Evolutionary conservation across 2,113 vertebrate species (phyloP).

Genomic region (Pao palembangensis): DNA sequence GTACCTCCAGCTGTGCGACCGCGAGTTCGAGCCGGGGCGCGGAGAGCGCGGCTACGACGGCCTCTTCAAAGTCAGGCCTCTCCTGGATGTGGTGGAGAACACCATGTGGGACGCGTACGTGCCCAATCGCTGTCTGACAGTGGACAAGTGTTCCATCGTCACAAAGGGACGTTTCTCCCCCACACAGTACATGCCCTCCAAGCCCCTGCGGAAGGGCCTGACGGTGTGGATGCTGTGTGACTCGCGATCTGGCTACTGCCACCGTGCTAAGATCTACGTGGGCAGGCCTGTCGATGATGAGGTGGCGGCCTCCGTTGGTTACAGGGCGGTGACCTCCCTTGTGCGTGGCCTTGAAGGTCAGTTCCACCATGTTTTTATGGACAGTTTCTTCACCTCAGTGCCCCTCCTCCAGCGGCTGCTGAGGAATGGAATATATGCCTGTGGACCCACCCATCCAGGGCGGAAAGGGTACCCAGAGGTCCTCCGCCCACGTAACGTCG

Average conservation of each 20-base stretch:
- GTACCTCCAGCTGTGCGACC: conserved; percentile 78
- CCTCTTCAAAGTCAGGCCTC: conserved; percentile 78
- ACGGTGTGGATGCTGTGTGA: conserved; percentile 83
- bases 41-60: conserved; percentile 78
- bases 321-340: conserved; percentile 71
- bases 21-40: conserved; percentile 69
- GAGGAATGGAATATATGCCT: conserved; percentile 74
- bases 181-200: conserved; percentile 78
- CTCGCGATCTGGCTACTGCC: conserved; percentile 79
- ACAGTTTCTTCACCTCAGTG: conserved; percentile 80
- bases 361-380: conserved; percentile 78
- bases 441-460: conserved; percentile 72
- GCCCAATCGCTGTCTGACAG: conserved; percentile 77
- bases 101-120: conserved; percentile 79
- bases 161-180: conserved; percentile 74
- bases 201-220: conserved; percentile 76
- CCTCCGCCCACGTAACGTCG: conserved; percentile 73
- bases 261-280: conserved; percentile 72
- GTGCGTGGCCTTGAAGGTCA: conserved; percentile 75
- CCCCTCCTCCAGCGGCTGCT: conserved; percentile 75
- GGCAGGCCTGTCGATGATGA: conserved; percentile 68
- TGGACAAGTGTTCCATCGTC: conserved; percentile 74
- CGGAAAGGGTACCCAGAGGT: conserved; percentile 77
- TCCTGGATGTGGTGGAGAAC: conserved; percentile 77
- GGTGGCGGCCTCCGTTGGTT: conserved; percentile 51